Evolutionary conservation across 2,113 vertebrate species (phyloP).

Genomic region (Perognathus longimembris): DNA sequence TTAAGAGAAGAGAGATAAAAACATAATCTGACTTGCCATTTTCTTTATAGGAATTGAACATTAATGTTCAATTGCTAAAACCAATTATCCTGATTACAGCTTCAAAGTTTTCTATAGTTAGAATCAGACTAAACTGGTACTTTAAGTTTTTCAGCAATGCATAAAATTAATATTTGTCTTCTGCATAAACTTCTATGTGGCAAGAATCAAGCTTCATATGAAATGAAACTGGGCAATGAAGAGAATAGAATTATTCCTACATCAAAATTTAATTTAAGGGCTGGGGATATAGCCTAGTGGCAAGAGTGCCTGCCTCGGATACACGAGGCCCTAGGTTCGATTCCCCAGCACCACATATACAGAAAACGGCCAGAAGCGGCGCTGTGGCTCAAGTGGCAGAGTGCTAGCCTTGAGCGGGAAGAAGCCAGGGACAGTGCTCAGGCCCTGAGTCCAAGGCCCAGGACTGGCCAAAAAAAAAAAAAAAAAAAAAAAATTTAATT

Average conservation of each 20-base stretch:
- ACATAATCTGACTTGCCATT: neutral
- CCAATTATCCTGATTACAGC: slow-evolving; percentile 2
- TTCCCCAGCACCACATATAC: too few relatives aligned
- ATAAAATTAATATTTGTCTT: neutral
- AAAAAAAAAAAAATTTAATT: neutral
- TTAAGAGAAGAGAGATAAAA: neutral
- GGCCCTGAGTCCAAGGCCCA: too few relatives aligned
- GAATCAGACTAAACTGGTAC: neutral
- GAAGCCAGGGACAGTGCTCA: too few relatives aligned
- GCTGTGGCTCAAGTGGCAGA: too few relatives aligned
- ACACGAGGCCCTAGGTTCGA: too few relatives aligned
- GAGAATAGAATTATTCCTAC: neutral
- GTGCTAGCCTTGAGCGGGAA: too few relatives aligned
- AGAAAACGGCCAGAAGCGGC: too few relatives aligned
- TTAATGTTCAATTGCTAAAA: neutral
- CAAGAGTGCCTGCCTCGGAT: too few relatives aligned
- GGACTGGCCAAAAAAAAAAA: too few relatives aligned
- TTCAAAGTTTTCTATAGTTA: neutral
- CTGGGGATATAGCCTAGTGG: too few relatives aligned
- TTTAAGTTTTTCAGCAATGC: neutral
- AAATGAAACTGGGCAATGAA: neutral
- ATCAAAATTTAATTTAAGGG: neutral
- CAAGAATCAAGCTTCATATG: neutral
- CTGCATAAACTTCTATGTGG: neutral
- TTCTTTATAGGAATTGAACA: too few relatives aligned